These are phyloP conservation scores for Allacma fusca DNA, from an alignment of 2,888 invertebrate species.

Conservation along the genomic window DNA sequence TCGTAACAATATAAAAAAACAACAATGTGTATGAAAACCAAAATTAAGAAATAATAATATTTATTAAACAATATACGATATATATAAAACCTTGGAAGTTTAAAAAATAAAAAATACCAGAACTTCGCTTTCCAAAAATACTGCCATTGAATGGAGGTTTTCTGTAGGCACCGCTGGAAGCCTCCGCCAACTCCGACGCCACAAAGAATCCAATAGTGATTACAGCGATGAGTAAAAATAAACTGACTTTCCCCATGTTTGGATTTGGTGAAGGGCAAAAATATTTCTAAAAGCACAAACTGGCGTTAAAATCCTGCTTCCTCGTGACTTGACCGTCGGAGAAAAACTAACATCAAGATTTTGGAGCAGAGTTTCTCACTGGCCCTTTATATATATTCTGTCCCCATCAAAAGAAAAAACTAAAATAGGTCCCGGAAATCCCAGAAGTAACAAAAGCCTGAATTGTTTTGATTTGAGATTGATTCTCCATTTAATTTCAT, in stretches of 20 bases:
- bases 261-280: no score
- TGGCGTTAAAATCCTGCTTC: no score
- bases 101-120: no score
- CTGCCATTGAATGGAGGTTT: conserved; percentile 94
- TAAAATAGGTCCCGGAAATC: not conserved
- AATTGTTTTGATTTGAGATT: not conserved
- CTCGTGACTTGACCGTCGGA: no score
- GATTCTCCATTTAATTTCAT: not conserved
- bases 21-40: no score
- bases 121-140: conserved; percentile 83
- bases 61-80: no score
- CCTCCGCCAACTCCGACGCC: conserved; percentile 66
- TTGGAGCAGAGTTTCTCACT: not conserved
- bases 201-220: not conserved
- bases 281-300: no score
- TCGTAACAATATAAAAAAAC: no score
- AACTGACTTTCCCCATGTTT: not conserved
- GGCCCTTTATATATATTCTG: not conserved
- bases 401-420: not conserved
- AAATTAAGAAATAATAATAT: no score
- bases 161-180: conserved; percentile 74
- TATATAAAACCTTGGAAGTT: no score
- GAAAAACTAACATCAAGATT: no score
- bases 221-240: not conserved
- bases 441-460: not conserved